Evolutionary conservation across 2,797 vertebrate genomes (phyloP), one percentile per base, ranked within the genome.

Genomic region (Morus bassanus): DNA sequence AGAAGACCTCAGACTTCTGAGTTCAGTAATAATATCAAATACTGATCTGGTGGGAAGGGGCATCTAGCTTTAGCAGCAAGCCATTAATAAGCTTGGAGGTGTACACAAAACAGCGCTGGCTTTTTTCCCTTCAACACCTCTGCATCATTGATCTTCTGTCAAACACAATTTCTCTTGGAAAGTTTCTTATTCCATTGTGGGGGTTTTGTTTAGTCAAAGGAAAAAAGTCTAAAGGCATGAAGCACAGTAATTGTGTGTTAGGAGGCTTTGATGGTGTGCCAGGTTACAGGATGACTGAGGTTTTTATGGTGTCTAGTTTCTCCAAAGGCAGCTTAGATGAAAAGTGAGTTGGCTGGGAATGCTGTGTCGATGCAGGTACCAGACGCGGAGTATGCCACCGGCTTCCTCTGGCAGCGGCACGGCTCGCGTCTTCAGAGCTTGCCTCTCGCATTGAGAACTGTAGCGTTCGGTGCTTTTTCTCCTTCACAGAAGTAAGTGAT

Each of bases 131-230:
- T 41, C 84, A 79, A 81, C 88, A 85, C 74, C 88, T 95, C 64
- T 57, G 89, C 78, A 86, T 76, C 93, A 92, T 95, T 96, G 94
- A 95, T 97, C 95, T 95, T 95, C 93, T 94, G 92, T 97, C 93
- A 95, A 93, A 89, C 61, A 90, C 67, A 81, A 46, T 96, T 96
- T 93, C 90, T 96, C 84, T 89, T 93, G 85, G 75, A 91, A 96
- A 95, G 91, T 95, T 97, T 95, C 91, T 94, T 96, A 91, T 43
- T 93, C 92, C 67, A 72, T 96, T 97, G 89, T 92, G 94, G 80
- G 76, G 59, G 14, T 87, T 96, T 95, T 97, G 89, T 93, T 93
- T 96, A 95, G 91, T 92, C 93, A 93, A 95, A 95, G 83, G 77
- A 73, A 80, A 88, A 81, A 95, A 88, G 88, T 90, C 82, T 91